These are phyloP conservation scores for Pseudococcus longispinus DNA, from an alignment of 2,888 invertebrate genomes.

Conservation along the genomic window DNA sequence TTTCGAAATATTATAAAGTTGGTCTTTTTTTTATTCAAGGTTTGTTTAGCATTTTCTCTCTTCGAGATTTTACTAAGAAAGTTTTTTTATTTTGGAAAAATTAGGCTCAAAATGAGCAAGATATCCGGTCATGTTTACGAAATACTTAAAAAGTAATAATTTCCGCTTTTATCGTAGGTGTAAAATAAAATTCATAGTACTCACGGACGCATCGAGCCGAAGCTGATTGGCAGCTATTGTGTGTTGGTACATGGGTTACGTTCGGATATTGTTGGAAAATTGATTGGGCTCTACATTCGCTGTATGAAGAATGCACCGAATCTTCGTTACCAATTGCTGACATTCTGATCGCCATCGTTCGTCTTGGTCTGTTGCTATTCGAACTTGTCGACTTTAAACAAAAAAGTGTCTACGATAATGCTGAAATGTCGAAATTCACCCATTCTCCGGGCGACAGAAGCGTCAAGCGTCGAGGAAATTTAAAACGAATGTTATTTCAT, in stretches of 20 bases:
- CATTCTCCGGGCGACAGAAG: neutral
- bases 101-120: neutral
- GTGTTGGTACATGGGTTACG: neutral
- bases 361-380: neutral
- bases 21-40: neutral
- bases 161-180: neutral
- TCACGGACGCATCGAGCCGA: constrained; percentile 8
- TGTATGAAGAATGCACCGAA: constrained; percentile 24
- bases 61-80: neutral
- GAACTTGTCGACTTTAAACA: constrained; percentile 21
- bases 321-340: constrained; percentile 32
- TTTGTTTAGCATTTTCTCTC: neutral
- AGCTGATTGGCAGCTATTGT: constrained; percentile 24
- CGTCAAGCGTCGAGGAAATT: neutral
- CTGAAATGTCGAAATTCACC: neutral
- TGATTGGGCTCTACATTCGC: constrained; percentile 23
- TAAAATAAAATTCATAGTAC: neutral
- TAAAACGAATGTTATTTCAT: neutral
- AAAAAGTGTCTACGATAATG: constrained; percentile 20
- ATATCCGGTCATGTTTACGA: neutral
- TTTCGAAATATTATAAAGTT: neutral
- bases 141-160: neutral
- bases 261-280: constrained; percentile 18
- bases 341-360: constrained; percentile 27
- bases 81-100: neutral